These are phyloP conservation scores for Chelonus formosanus DNA, from an alignment of 2,888 invertebrate species.

Conservation along the genomic window DNA sequence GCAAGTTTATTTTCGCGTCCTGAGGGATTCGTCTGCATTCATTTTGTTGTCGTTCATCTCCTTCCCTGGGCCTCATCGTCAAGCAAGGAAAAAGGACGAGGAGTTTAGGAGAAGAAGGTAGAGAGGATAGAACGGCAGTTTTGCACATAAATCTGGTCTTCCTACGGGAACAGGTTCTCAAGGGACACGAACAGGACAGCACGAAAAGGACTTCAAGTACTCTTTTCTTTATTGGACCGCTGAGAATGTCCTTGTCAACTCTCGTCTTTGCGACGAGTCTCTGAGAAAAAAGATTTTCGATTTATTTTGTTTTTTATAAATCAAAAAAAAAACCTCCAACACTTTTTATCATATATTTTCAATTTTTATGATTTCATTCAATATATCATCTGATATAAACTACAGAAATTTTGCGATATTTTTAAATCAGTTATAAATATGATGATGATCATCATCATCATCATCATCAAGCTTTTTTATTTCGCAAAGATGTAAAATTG, in stretches of 20 bases:
- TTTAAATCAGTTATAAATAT: too few relatives aligned
- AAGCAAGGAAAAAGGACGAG: conserved; percentile 42
- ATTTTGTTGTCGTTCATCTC: conserved; percentile 43
- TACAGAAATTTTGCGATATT: too few relatives aligned
- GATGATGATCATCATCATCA: not conserved
- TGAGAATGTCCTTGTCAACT: conserved; percentile 55
- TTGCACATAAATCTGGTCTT: conserved; percentile 65
- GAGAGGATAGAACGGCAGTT: conserved; percentile 55
- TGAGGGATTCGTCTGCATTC: conserved; percentile 54
- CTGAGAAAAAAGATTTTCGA: conserved; percentile 37
- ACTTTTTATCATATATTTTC: not conserved
- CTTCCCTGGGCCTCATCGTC: conserved; percentile 53
- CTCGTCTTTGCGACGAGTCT: conserved; percentile 48
- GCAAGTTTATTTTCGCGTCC: conserved; percentile 60
- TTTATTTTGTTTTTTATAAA: conserved; percentile 24
- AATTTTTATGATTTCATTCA: not conserved
- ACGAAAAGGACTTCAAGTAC: conserved; percentile 58
- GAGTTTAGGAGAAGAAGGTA: conserved; percentile 23
- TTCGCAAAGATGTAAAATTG: not conserved
- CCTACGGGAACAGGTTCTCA: conserved; percentile 56
- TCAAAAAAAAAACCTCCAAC: not conserved
- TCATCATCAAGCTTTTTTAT: not conserved
- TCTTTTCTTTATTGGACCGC: conserved; percentile 63
- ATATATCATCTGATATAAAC: not conserved
- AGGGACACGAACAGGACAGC: conserved; percentile 57